A percentile compares a stretch with the other conserved stretches of the same genome.
Conservation (phyloP, 2,888 invertebrate species). For the Caenorhabditis parvicauda region DNA sequence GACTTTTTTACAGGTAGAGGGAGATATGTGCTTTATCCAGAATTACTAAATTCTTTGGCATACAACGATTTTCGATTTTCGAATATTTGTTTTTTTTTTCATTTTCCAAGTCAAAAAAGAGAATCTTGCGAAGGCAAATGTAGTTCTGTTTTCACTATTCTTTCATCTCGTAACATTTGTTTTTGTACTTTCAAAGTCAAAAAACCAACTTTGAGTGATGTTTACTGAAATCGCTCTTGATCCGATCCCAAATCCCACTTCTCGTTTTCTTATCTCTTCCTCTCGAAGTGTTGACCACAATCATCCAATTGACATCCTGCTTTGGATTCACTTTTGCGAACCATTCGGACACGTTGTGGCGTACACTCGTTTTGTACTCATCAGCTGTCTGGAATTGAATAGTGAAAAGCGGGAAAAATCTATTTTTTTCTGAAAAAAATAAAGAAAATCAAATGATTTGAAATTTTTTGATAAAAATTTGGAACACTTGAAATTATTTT, state of each 20-base stretch:
- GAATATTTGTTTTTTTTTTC: too few species aligned
- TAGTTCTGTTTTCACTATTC: too few species aligned
- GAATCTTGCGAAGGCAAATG: too few species aligned
- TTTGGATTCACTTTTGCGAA: constrained; percentile 45
- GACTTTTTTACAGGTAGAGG: too few species aligned
- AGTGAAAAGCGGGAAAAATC: neutral
- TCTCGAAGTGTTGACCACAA: constrained; percentile 51
- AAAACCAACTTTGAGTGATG: constrained; percentile 23
- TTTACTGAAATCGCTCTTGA: constrained; percentile 52
- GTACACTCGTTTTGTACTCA: constrained; percentile 51
- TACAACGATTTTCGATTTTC: too few species aligned
- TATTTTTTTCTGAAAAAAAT: too few species aligned
- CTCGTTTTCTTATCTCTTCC: constrained; percentile 55
- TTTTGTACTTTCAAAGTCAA: neutral
- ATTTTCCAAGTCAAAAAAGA: too few species aligned
- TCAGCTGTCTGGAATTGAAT: constrained; percentile 44
- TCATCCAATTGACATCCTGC: constrained; percentile 54
- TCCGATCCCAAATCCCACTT: constrained; percentile 46
- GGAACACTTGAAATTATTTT: too few species aligned
- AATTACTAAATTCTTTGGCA: too few species aligned
- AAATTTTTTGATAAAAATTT: too few species aligned
- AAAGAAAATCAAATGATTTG: too few species aligned
- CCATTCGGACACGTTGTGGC: constrained; percentile 59
- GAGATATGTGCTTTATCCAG: too few species aligned
- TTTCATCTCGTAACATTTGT: neutral